Percentiles rank a stretch among this genome's conserved stretches.
Evolutionary conservation across 2,888 invertebrate genomes (phyloP).

Genomic region (Tanypteryx hageni): DNA sequence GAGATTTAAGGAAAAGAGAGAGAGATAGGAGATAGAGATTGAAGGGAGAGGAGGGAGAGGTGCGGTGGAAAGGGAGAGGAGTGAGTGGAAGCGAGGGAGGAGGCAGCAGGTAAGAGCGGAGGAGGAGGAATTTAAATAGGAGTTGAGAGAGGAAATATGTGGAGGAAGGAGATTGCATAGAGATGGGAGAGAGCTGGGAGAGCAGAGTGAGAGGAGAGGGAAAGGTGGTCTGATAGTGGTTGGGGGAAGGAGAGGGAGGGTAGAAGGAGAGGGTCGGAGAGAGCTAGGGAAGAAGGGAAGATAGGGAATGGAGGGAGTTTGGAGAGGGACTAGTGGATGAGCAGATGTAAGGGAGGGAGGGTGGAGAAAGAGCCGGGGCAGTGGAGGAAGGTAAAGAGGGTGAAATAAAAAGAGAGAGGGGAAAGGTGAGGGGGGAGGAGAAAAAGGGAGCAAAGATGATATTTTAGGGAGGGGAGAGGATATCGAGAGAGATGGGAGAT

Average conservation of each 20-base stretch:
- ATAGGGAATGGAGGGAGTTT: not conserved
- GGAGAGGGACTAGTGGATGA: not conserved
- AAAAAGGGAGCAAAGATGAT: not conserved
- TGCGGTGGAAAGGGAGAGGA: not conserved
- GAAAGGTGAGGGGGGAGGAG: not conserved
- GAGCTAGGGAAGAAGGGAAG: not conserved
- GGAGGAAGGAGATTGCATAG: no score
- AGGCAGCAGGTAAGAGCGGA: not conserved
- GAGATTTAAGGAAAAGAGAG: not conserved
- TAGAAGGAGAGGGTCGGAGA: not conserved
- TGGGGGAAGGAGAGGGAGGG: not conserved
- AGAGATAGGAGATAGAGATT: not conserved
- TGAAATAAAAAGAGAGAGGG: not conserved
- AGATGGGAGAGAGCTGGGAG: not conserved
- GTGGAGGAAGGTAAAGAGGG: no score
- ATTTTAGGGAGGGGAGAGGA: not conserved
- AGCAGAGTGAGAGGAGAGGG: not conserved
- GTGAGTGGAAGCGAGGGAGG: not conserved
- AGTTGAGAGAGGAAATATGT: not conserved
- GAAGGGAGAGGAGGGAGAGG: not conserved
- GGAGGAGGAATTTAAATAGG: not conserved
- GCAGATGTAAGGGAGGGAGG: not conserved
- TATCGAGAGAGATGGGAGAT: not conserved
- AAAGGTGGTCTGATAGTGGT: not conserved
- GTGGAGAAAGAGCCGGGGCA: not conserved